Percentiles rank a stretch among this genome's conserved stretches.
These are phyloP conservation scores for Willowsia nigromaculata DNA, from an alignment of 2,888 invertebrate genomes.

Conservation along the genomic window DNA sequence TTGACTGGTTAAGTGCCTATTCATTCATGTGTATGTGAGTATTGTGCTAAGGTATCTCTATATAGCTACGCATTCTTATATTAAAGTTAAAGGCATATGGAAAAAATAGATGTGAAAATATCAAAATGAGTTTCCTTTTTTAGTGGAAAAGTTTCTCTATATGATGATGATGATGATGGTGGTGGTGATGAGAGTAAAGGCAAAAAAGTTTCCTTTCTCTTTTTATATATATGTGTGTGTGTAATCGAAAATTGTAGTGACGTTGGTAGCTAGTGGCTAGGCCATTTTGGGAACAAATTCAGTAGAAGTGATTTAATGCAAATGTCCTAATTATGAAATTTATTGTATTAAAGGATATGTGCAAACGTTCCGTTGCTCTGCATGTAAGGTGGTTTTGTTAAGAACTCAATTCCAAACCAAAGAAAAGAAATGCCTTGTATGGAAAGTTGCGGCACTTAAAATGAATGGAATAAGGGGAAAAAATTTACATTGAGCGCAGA, in stretches of 20 bases:
- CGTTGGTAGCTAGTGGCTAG: not conserved
- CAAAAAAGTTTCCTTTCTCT: slow-evolving; percentile 32
- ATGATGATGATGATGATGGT: slow-evolving; percentile 42
- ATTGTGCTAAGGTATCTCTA: not conserved
- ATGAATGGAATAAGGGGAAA: not conserved
- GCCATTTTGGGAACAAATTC: slow-evolving; percentile 16
- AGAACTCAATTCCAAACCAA: not conserved
- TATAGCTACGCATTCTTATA: slow-evolving; percentile 15
- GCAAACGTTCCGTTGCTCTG: not conserved
- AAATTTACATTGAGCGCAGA: not conserved
- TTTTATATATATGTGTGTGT: not conserved
- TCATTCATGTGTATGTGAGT: slow-evolving; percentile 21
- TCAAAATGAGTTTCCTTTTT: slow-evolving; percentile 68
- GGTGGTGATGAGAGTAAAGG: slow-evolving; percentile 47
- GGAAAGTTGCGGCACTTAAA: not conserved
- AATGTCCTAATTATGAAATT: slow-evolving; percentile 51
- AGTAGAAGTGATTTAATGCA: slow-evolving; percentile 56
- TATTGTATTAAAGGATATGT: slow-evolving; percentile 8
- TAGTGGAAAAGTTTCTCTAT: slow-evolving; percentile 67
- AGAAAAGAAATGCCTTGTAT: not conserved
- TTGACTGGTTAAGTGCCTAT: slow-evolving; percentile 60
- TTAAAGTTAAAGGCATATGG: slow-evolving; percentile 36
- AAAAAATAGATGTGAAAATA: slow-evolving; percentile 39
- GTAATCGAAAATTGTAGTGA: slow-evolving; percentile 21
- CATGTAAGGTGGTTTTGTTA: not conserved